Conservation (phyloP, 2,888 invertebrate genomes). For the Abrostola triplasia region DNA sequence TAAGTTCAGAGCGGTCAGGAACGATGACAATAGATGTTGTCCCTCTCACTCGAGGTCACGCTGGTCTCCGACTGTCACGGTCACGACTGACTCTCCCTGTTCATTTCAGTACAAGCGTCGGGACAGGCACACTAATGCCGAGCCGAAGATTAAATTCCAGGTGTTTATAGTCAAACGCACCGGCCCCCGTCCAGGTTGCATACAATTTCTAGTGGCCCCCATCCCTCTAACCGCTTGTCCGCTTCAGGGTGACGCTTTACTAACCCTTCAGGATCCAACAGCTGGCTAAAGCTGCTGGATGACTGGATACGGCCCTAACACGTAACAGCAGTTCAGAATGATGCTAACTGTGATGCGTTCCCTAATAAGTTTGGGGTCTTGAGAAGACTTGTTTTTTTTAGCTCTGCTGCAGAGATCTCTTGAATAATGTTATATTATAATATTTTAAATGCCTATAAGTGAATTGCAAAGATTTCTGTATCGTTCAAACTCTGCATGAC, state of each 20-base stretch:
- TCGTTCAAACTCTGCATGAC: background rate
- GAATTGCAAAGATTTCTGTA: background rate
- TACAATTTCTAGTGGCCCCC: conserved; percentile 75
- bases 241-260: conserved; percentile 80
- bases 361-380: conserved; percentile 29
- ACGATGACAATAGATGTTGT: conserved; percentile 49
- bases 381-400: background rate
- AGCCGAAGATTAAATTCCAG: conserved; percentile 75
- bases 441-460: background rate
- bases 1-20: background rate
- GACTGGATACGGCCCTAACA: conserved; percentile 42
- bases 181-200: conserved; percentile 79
- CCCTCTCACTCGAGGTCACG: conserved; percentile 37
- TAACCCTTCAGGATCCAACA: conserved; percentile 63
- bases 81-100: conserved; percentile 70
- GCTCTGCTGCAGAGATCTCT: background rate
- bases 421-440: background rate
- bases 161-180: conserved; percentile 75
- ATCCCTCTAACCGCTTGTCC: conserved; percentile 67
- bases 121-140: conserved; percentile 86
- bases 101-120: conserved; percentile 87
- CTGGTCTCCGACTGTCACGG: conserved; percentile 12
- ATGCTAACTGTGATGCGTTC: conserved; percentile 47
- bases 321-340: conserved; percentile 52
- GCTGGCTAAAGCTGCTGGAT: conserved; percentile 31